phyloP scores from a whole-genome alignment of 2,888 invertebrate species.

The Volucella zonaria region DNA sequence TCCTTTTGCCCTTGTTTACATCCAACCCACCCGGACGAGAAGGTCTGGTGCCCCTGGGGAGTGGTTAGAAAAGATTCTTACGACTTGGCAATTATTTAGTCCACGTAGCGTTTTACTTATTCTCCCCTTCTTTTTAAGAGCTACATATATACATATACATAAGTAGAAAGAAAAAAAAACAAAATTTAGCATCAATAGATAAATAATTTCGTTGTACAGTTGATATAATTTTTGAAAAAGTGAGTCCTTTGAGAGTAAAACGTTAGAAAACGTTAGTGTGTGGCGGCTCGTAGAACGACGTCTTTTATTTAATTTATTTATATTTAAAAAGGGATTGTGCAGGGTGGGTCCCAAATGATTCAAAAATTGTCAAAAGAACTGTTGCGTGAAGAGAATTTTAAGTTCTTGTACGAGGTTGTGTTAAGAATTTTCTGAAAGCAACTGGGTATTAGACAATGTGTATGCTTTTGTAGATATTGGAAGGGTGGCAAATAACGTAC shows the following conservation, averaged over 20 bases:
- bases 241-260: conserved; percentile 49
- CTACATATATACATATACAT: too few relatives aligned
- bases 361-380: conserved; percentile 59
- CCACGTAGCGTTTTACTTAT: conserved; percentile 53
- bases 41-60: conserved; percentile 33
- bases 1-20: conserved; percentile 38
- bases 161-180: conserved; percentile 22
- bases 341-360: conserved; percentile 50
- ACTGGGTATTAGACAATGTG: not conserved
- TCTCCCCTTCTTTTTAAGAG: not conserved
- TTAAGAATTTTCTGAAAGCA: conserved; percentile 1
- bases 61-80: conserved; percentile 49
- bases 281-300: conserved; percentile 8
- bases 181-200: conserved; percentile 53
- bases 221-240: conserved; percentile 33
- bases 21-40: not conserved
- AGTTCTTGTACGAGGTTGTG: conserved; percentile 13
- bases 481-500: conserved; percentile 19
- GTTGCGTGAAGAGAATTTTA: conserved; percentile 61
- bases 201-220: conserved; percentile 52
- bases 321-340: conserved; percentile 40
- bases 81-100: conserved; percentile 60
- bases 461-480: too few relatives aligned
- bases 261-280: not conserved
- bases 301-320: conserved; percentile 49